A percentile compares a stretch with the other conserved stretches of the same genome.
Evolutionary conservation across 2,888 invertebrate species (phyloP).

Genomic region (Vannuccia rotundouncinata): DNA sequence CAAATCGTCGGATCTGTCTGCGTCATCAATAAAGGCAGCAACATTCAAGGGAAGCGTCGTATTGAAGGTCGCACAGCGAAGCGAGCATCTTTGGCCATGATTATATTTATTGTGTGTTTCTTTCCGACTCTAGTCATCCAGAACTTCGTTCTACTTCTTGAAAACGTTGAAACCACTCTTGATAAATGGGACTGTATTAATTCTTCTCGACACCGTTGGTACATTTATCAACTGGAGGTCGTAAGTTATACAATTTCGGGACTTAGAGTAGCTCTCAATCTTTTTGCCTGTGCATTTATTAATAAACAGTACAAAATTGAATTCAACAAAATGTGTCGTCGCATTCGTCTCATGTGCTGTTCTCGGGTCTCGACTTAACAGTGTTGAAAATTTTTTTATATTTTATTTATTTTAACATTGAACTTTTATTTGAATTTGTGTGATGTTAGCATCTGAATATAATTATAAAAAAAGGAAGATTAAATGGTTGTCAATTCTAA

Average conservation of each 20-base stretch:
- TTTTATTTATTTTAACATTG: too few relatives aligned
- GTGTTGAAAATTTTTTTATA: too few relatives aligned
- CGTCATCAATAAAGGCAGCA: conserved; percentile 27
- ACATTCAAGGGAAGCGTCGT: conserved; percentile 6
- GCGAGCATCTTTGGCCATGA: conserved; percentile 32
- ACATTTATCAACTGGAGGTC: neutral
- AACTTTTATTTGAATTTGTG: too few relatives aligned
- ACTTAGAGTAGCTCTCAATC: conserved; percentile 24
- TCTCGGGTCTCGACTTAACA: neutral
- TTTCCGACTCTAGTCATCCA: neutral
- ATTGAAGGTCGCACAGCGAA: conserved; percentile 35
- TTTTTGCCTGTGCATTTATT: conserved; percentile 25
- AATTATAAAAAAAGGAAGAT: too few relatives aligned
- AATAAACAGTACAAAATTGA: conserved; percentile 31
- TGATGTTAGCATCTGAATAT: too few relatives aligned
- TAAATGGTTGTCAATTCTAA: too few relatives aligned
- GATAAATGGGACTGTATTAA: neutral
- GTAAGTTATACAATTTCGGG: neutral
- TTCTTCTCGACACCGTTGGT: neutral
- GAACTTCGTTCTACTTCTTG: neutral
- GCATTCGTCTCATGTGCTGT: neutral
- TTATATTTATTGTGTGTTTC: conserved; percentile 16
- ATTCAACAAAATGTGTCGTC: conserved; percentile 32
- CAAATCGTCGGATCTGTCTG: conserved; percentile 30
- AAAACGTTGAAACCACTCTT: neutral